Conservation (phyloP, 53 echinoderm and acorn worm genomes). For the Hippasteria phrygiana region DNA sequence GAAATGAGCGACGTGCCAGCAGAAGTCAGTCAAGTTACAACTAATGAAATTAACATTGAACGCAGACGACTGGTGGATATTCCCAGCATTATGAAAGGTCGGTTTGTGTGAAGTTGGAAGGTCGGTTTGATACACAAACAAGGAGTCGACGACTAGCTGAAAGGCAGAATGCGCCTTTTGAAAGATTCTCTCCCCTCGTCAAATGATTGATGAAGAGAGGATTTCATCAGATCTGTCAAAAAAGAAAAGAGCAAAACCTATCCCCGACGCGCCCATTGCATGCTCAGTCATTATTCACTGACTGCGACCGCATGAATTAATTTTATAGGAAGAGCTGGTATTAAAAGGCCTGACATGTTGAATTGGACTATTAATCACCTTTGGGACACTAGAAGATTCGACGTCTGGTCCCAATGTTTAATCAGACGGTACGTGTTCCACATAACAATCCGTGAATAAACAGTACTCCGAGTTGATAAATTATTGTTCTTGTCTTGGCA, state of each 20-base stretch:
- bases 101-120: background rate
- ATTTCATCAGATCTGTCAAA: conserved; percentile 6
- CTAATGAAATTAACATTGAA: too few species aligned
- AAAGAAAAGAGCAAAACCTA: background rate
- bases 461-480: background rate
- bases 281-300: background rate
- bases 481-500: background rate
- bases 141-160: background rate
- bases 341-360: background rate
- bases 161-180: too few species aligned
- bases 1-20: too few species aligned
- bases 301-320: background rate
- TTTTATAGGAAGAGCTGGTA: background rate
- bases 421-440: conserved; percentile 9
- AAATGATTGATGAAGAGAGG: background rate
- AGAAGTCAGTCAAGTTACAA: too few species aligned
- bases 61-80: too few species aligned
- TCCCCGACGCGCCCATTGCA: background rate
- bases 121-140: background rate
- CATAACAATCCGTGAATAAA: background rate
- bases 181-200: background rate
- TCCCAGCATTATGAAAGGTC: too few species aligned
- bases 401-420: background rate
- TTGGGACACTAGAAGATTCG: background rate
- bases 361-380: background rate